Conservation (phyloP, 2,888 invertebrate species). For the Andrena flavipes region DNA sequence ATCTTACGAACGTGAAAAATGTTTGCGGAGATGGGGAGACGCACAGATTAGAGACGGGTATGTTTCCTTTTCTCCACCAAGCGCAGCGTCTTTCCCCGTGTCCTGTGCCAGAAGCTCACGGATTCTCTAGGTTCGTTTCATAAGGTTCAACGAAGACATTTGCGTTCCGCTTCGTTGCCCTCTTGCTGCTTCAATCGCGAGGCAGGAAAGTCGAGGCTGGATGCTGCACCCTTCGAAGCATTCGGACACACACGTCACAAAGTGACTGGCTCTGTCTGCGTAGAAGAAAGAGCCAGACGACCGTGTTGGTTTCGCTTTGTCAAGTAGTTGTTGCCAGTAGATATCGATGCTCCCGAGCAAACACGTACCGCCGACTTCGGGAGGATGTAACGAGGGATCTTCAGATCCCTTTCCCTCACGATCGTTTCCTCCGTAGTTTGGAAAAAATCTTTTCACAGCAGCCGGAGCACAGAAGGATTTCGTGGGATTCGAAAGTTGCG, state of each 20-base stretch:
- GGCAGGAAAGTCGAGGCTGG: conserved; percentile 42
- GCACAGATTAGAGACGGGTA: too few species aligned
- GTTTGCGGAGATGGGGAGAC: too few species aligned
- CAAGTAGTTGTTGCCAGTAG: conserved; percentile 42
- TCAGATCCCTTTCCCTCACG: conserved; percentile 27
- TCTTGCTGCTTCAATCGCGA: conserved; percentile 44
- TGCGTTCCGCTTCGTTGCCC: conserved; percentile 67
- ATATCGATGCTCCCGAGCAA: conserved; percentile 63
- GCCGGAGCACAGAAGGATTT: conserved; percentile 22
- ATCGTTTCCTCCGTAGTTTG: conserved; percentile 16
- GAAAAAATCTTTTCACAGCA: conserved; percentile 44
- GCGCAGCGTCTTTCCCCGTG: background rate
- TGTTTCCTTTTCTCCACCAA: conserved; percentile 9
- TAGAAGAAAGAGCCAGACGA: conserved; percentile 5
- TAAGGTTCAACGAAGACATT: conserved; percentile 71
- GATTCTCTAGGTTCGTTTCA: conserved; percentile 47
- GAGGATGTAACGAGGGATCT: conserved; percentile 59
- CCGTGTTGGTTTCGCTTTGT: conserved; percentile 57
- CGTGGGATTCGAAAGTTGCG: conserved; percentile 32
- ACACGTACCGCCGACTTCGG: conserved; percentile 43
- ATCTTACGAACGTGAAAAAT: too few species aligned
- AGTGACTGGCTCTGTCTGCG: conserved; percentile 15
- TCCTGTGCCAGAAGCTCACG: conserved; percentile 14
- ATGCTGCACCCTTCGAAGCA: conserved; percentile 34
- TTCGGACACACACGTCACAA: conserved; percentile 38